A percentile compares a stretch with the other conserved stretches of the same genome.
phyloP scores from a whole-genome alignment of 2,888 invertebrate species.

The Octonoba sinensis region DNA sequence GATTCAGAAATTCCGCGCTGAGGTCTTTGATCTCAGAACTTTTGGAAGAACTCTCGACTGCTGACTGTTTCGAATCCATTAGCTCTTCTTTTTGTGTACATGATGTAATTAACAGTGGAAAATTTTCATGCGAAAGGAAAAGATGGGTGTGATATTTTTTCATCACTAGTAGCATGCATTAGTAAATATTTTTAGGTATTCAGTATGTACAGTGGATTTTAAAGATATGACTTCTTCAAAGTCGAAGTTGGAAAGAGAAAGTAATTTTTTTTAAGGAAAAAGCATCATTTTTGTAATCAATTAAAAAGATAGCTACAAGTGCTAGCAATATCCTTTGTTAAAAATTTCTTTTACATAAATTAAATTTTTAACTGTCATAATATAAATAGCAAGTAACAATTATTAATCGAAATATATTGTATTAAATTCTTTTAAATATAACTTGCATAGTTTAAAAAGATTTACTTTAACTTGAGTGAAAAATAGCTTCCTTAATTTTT shows the following conservation, averaged over 20 bases:
- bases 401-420: too few relatives aligned
- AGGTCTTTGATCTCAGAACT: neutral
- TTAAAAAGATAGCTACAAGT: neutral
- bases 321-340: too few relatives aligned
- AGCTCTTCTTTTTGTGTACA: constrained; percentile 23
- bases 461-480: too few relatives aligned
- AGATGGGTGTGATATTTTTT: constrained; percentile 40
- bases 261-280: constrained; percentile 39
- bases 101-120: constrained; percentile 34
- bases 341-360: too few relatives aligned
- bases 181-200: constrained; percentile 14
- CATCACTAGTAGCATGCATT: constrained; percentile 24
- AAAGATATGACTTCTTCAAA: constrained; percentile 23
- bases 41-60: too few relatives aligned
- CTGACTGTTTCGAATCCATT: too few relatives aligned
- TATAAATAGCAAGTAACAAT: too few relatives aligned
- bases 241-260: constrained; percentile 39
- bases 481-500: too few relatives aligned
- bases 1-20: neutral
- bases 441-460: too few relatives aligned
- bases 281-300: constrained; percentile 21
- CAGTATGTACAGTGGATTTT: constrained; percentile 50
- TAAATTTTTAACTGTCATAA: too few relatives aligned
- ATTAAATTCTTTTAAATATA: too few relatives aligned
- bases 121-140: neutral